Evolutionary conservation across 1,140 invertebrate genomes (phyloP).

Genomic region (Cydia fagiglandana): DNA sequence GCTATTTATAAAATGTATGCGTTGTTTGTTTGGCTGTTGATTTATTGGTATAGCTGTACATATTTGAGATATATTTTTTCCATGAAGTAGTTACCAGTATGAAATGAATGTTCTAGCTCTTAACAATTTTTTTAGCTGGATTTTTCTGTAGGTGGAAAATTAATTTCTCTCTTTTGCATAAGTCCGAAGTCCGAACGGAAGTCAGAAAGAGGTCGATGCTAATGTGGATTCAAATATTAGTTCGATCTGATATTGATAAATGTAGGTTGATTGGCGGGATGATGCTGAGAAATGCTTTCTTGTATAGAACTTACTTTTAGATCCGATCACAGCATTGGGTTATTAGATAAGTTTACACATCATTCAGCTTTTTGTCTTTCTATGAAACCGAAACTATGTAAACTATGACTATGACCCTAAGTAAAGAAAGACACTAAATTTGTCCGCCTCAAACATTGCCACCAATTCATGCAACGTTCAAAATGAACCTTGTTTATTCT

Average conservation of each 20-base stretch:
- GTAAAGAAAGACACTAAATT: conserved; percentile 5
- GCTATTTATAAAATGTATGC: neutral
- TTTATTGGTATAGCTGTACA: neutral
- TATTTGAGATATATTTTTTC: neutral
- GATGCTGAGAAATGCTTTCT: too few species aligned
- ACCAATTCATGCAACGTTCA: conserved; percentile 4
- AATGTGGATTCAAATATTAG: neutral
- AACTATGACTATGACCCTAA: conserved; percentile 14
- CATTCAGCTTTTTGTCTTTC: neutral
- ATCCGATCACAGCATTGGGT: too few species aligned
- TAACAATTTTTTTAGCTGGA: neutral
- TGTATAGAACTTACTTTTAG: too few species aligned
- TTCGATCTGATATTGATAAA: neutral
- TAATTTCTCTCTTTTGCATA: too few species aligned
- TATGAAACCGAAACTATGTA: neutral
- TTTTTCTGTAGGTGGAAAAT: neutral
- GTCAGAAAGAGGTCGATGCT: too few species aligned
- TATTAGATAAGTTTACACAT: neutral
- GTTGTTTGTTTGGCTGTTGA: neutral
- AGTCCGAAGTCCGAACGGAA: too few species aligned
- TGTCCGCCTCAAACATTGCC: conserved; percentile 1
- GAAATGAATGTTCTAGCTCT: neutral
- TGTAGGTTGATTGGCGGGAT: neutral
- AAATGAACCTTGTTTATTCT: conserved; percentile 13
- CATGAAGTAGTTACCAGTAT: neutral